Evolutionary conservation across 2,797 vertebrate genomes (phyloP).

Genomic region (Cercopithecus diana): DNA sequence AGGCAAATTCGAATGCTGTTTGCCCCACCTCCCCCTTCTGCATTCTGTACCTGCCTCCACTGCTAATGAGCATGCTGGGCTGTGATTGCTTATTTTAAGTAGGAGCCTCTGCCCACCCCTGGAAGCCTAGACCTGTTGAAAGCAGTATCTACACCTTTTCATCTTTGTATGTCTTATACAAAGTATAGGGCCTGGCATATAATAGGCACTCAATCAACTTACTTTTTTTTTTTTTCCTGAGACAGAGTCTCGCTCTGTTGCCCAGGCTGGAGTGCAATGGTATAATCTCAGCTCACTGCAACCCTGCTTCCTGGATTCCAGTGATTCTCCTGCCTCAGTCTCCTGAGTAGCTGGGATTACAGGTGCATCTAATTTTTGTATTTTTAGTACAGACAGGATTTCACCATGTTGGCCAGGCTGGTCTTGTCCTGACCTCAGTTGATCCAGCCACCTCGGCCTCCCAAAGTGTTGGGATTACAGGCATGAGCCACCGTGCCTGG

Average conservation of each 20-base stretch:
- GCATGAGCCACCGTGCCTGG: too few species aligned
- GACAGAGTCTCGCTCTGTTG: not conserved
- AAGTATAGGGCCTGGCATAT: not conserved
- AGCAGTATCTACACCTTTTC: not conserved
- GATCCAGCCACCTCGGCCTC: too few species aligned
- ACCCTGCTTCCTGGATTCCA: not conserved
- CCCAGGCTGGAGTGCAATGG: not conserved
- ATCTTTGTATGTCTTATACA: not conserved
- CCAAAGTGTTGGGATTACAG: too few species aligned
- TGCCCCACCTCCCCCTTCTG: accelerated
- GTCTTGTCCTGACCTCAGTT: too few species aligned
- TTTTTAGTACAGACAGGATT: too few species aligned
- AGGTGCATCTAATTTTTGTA: too few species aligned
- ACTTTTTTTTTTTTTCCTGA: not conserved
- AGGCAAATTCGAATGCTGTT: not conserved
- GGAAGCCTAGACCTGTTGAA: not conserved
- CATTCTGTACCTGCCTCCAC: not conserved
- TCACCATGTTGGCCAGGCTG: too few species aligned
- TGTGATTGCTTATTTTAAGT: not conserved
- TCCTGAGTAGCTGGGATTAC: too few species aligned
- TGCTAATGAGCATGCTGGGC: not conserved
- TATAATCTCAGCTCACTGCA: not conserved
- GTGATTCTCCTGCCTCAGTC: not conserved
- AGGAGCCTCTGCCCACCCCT: not conserved
- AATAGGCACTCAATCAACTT: not conserved